These are phyloP conservation scores for Alligator sinensis DNA, from an alignment of 2,113 vertebrate genomes.

Conservation along the genomic window DNA sequence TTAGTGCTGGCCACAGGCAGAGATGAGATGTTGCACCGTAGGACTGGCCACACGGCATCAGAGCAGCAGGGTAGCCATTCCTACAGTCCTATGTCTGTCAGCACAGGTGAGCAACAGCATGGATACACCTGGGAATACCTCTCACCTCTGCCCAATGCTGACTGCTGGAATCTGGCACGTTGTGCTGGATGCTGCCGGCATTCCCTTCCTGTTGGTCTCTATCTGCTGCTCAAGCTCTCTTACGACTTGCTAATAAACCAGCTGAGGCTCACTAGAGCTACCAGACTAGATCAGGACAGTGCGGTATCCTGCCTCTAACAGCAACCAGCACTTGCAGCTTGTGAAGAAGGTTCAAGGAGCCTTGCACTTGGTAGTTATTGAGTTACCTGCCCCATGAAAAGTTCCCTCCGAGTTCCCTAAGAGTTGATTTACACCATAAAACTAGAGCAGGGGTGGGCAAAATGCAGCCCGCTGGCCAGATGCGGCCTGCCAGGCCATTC, in stretches of 20 bases:
- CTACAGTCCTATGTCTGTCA: background rate
- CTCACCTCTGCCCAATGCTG: background rate
- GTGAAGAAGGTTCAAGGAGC: background rate
- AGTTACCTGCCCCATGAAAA: background rate
- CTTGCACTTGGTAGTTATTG: background rate
- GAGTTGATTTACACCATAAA: background rate
- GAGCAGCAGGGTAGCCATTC: background rate
- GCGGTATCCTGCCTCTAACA: too few relatives aligned
- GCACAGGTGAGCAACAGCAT: background rate
- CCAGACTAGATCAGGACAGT: too few relatives aligned
- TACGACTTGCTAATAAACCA: background rate
- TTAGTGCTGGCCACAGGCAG: background rate
- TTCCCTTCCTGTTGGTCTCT: background rate
- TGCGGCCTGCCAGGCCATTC: too few relatives aligned
- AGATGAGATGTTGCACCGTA: background rate
- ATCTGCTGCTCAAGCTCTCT: background rate
- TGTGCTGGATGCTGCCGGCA: background rate
- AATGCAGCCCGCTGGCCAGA: too few relatives aligned
- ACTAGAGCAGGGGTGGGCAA: background rate
- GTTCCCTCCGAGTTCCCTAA: background rate
- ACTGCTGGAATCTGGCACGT: background rate
- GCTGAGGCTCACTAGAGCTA: too few relatives aligned
- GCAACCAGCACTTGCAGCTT: too few relatives aligned
- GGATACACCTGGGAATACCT: background rate
- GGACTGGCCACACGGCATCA: background rate